Evolutionary conservation across 2,888 invertebrate species (phyloP).

Genomic region (Hydraecia micacea): DNA sequence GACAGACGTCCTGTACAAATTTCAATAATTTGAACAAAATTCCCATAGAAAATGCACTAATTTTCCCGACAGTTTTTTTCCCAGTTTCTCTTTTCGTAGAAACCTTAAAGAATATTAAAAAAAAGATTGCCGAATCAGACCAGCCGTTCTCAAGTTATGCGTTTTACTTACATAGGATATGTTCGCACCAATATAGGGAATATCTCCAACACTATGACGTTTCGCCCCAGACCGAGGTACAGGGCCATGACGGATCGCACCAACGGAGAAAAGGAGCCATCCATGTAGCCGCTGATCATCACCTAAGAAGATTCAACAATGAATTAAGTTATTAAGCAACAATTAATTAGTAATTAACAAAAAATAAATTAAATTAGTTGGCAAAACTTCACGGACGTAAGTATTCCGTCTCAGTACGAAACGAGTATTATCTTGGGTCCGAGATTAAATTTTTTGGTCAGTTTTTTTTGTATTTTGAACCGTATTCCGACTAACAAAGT

Average conservation of each 20-base stretch:
- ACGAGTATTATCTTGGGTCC: neutral
- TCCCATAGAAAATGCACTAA: no score
- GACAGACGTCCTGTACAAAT: no score
- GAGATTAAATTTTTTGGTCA: neutral
- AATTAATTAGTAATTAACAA: no score
- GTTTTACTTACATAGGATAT: constrained; percentile 81
- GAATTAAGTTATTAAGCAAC: neutral
- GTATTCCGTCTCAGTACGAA: neutral
- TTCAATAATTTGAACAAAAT: no score
- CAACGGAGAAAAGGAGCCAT: constrained; percentile 80
- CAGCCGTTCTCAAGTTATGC: no score
- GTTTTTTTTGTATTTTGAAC: neutral
- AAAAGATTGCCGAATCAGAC: no score
- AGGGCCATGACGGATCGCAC: constrained; percentile 73
- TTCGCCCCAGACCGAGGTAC: constrained; percentile 77
- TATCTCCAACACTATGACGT: constrained; percentile 81
- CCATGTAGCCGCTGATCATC: constrained; percentile 84
- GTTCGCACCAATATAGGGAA: constrained; percentile 81
- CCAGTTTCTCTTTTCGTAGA: no score
- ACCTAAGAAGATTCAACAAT: constrained; percentile 69
- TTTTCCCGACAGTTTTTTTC: no score
- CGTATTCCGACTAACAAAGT: neutral
- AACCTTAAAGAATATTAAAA: no score
- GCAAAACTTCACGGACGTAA: neutral
- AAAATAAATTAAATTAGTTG: neutral